Evolutionary conservation across 2,113 vertebrate species (phyloP), one percentile per base, ranked within the genome.

Genomic region (Daboia siamensis): DNA sequence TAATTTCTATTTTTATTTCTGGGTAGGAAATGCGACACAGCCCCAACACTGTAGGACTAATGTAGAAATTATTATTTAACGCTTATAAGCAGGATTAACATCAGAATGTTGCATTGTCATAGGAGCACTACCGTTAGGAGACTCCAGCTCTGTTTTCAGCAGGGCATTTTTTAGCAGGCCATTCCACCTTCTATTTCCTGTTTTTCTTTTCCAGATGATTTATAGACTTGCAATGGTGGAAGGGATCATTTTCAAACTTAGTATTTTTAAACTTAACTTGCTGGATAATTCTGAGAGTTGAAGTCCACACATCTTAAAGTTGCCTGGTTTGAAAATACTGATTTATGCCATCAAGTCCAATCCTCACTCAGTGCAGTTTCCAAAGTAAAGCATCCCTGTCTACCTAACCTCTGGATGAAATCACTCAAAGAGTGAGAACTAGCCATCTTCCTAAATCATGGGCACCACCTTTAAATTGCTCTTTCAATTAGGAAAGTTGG

Each of bases 21-120:
- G 29, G 80, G 20, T 69, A 46, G 26, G 64, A 39, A 29, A 90
- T 56, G 87, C 0, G 0, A 5, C 0, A 0, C 2, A 24, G 86
- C 26, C 52, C n/a, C 0, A 24, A 51, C 26, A 39, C 69, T 90
- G 44, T 48, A n/a, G 46, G 74, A 5, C 12, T 0, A 0, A 74
- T 33, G 5, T 3, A 87, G 74, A 20, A 10, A 94, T 84, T 90
- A 90, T 0, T 69, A 90, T 94, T 92, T 2, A 5, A 13, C 23
- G 26, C 56, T 48, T 48, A 74, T 29, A 80, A 57, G 48, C n/a
- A 21, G 26, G 26, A 44, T 44, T 21, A 24, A 86, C 56, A 64
- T 57, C 39, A 46, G 56, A 84, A 84, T 46, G 13, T 56, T 44
- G 46, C 17, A 64, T 33, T 87, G 48, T 80, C 56, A 44, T 24